phyloP scores from a whole-genome alignment of 2,888 invertebrate genomes.

The Noctuana brunneofusca region DNA sequence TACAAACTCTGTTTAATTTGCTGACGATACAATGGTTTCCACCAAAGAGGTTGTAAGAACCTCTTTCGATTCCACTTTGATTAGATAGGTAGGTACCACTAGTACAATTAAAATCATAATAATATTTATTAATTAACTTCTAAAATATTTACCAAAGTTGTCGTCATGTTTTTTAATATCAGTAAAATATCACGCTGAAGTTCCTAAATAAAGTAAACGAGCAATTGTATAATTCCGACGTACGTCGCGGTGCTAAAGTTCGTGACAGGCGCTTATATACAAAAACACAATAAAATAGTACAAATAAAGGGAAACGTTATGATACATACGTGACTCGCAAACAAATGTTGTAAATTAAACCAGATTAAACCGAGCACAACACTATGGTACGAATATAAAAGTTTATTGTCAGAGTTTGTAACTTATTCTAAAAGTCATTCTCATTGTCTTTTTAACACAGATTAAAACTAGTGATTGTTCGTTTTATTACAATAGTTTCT shows the following conservation, averaged over 20 bases:
- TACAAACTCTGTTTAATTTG: too few relatives aligned
- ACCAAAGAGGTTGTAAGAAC: too few relatives aligned
- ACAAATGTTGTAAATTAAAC: constrained; percentile 23
- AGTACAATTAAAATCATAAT: too few relatives aligned
- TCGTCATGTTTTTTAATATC: too few relatives aligned
- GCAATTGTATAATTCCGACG: constrained; percentile 55
- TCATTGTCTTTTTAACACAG: constrained; percentile 47
- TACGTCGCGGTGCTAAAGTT: constrained; percentile 54
- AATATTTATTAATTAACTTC: too few relatives aligned
- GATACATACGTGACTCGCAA: constrained; percentile 61
- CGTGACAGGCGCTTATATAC: constrained; percentile 49
- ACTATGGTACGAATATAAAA: constrained; percentile 28
- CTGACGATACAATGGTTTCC: too few relatives aligned
- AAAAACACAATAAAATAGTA: constrained; percentile 55
- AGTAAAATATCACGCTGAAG: constrained; percentile 42
- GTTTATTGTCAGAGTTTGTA: constrained; percentile 50
- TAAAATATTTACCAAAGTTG: too few relatives aligned
- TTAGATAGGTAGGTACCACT: too few relatives aligned
- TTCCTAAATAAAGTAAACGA: constrained; percentile 47
- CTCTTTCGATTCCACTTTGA: too few relatives aligned
- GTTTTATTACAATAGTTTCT: constrained; percentile 10
- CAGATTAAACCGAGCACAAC: constrained; percentile 17
- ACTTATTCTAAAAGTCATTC: constrained; percentile 45
- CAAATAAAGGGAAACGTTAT: constrained; percentile 56
- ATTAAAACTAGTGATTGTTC: constrained; percentile 26